These are phyloP conservation scores for Butastur rufipennis DNA, from an alignment of 2,113 vertebrate species.

Conservation along the genomic window DNA sequence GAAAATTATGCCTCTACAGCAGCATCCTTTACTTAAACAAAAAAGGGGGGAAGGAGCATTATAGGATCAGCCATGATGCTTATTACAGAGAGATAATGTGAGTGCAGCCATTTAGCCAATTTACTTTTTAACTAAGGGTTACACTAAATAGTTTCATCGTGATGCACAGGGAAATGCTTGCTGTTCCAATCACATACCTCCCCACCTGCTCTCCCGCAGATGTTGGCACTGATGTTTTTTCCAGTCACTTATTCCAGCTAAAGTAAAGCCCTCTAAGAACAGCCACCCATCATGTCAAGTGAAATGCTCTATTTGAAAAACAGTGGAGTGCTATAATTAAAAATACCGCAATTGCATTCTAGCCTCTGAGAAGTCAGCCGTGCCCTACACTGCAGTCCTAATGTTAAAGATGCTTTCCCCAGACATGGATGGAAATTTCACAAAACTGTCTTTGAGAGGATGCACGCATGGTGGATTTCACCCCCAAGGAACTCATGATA, in stretches of 20 bases:
- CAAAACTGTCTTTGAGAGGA: background rate
- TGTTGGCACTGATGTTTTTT: background rate
- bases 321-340: background rate
- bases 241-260: background rate
- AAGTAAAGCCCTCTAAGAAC: background rate
- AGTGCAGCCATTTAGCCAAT: background rate
- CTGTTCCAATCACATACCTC: background rate
- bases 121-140: background rate
- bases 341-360: fast-evolving
- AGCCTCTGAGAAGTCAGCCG: background rate
- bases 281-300: fast-evolving
- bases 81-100: background rate
- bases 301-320: background rate
- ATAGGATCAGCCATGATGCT: background rate
- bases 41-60: background rate
- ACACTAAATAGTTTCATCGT: background rate
- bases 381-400: background rate
- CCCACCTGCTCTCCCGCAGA: background rate
- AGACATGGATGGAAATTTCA: background rate
- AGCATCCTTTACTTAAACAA: background rate
- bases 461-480: background rate
- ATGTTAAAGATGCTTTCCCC: fast-evolving
- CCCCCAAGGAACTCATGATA: background rate
- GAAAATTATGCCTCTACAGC: background rate
- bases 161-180: background rate